Base-by-base conservation (phyloP, 2,797 vertebrate genomes). In the Distichodus sexfasciatus region DNA sequence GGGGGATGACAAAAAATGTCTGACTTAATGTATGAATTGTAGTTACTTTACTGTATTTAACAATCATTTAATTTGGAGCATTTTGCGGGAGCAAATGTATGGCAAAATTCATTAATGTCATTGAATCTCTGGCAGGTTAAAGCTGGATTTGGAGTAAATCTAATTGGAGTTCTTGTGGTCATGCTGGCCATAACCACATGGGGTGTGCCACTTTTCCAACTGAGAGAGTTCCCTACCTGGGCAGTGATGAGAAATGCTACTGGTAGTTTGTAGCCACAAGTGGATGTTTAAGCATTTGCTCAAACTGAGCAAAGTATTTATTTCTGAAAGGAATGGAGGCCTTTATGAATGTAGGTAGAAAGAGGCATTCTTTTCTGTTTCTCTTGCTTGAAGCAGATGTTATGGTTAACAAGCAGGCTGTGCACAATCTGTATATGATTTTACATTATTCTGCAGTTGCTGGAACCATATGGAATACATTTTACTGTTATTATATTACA, bases 131-230 rank as follows among this genome's bases (percentile, higher is more conserved):
- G 29, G 4, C 80, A 99, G 97, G 95, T 99, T 76, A 99, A 97
- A 86, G 96, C 97, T 24, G 97, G 97, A 36, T 91, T 98, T 1
- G 96, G 96, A 47, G 94, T 99, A 83, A 99, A 99, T 72, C 84
- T 99, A 64, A 98, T 99, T 12, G 97, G 97, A 0, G 85, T 99
- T 74, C 89, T 91, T 4, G 93, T 97, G 67, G 96, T 99, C 54
- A 97, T 93, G 92, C 83, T 98, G 82, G 97, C 96, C 73, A 97
- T 98, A 84, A 94, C 92, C 68, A 98, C 96, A 0, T 99, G 97
- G 97, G 97, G 97, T 4, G 88, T 93, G 44, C 94, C 91, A 11
- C 95, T 99, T 44, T 99, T 99, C 83, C 90, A 94, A 66, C 84
- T 99, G 83, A 87, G 90, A 0, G 90, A 89, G 53, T 99, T 95